Evolutionary conservation across 2,888 invertebrate species (phyloP).

Genomic region (Axea sp.): DNA sequence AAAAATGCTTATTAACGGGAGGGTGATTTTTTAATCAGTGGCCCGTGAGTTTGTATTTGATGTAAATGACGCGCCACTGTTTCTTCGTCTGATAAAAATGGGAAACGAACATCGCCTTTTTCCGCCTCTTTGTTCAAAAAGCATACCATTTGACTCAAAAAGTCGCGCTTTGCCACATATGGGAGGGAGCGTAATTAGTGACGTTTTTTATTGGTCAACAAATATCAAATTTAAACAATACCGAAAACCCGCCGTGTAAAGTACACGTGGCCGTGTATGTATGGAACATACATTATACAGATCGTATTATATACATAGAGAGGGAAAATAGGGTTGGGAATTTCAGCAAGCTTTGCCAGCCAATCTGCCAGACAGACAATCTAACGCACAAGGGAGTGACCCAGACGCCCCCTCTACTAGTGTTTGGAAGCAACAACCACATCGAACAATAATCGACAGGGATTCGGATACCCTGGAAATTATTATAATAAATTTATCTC

Average conservation of each 20-base stretch:
- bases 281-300: too few species aligned
- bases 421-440: conserved; percentile 66
- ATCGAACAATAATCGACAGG: too few species aligned
- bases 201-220: conserved; percentile 39
- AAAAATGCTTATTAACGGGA: too few species aligned
- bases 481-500: too few species aligned
- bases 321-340: conserved; percentile 73
- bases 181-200: conserved; percentile 14
- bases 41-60: too few species aligned
- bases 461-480: too few species aligned
- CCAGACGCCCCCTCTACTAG: conserved; percentile 75
- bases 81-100: too few species aligned
- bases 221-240: conserved; percentile 65
- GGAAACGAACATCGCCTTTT: too few species aligned
- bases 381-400: conserved; percentile 76
- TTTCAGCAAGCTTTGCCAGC: conserved; percentile 66
- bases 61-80: too few species aligned
- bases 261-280: conserved; percentile 28
- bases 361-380: conserved; percentile 70
- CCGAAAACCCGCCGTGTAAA: conserved; percentile 61
- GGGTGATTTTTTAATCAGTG: too few species aligned
- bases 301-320: too few species aligned
- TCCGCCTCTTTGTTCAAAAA: background rate
- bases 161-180: background rate
- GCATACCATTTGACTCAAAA: background rate